Evolutionary conservation across 1,140 invertebrate genomes (phyloP).

Genomic region (Radopholus similis): DNA sequence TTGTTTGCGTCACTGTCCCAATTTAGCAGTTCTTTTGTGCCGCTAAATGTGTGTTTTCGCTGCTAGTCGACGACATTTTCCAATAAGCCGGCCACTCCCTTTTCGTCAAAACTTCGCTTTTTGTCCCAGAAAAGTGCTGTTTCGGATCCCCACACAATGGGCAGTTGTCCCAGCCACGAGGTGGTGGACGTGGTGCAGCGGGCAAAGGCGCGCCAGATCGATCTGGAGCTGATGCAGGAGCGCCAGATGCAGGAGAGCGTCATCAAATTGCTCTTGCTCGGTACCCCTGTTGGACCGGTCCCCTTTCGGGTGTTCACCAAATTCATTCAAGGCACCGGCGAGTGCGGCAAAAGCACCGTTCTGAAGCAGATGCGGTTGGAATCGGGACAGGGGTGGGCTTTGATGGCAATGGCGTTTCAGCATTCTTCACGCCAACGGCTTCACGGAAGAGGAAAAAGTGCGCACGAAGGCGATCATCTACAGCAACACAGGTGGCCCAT

Average conservation of each 20-base stretch:
- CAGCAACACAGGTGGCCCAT: conserved; percentile 46
- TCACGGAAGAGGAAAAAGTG: conserved; percentile 43
- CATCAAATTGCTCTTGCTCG: conserved; percentile 53
- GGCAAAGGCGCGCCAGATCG: conserved; percentile 44
- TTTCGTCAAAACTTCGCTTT: too few species aligned
- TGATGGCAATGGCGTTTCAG: conserved; percentile 2
- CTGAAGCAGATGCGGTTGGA: conserved; percentile 59
- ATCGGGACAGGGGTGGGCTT: too few species aligned
- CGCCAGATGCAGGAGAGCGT: conserved; percentile 44
- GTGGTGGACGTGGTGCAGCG: conserved; percentile 45
- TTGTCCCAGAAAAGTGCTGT: too few species aligned
- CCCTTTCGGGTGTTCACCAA: not conserved
- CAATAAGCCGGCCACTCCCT: too few species aligned
- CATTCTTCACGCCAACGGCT: conserved; percentile 48
- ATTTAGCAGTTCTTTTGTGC: too few species aligned
- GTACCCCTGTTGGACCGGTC: conserved; percentile 25
- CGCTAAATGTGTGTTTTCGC: too few species aligned
- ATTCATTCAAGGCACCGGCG: conserved; percentile 48
- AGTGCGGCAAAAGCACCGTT: conserved; percentile 57
- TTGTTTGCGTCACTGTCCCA: too few species aligned
- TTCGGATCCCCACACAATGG: too few species aligned
- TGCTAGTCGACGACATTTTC: too few species aligned
- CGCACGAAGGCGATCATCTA: conserved; percentile 47
- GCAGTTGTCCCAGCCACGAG: conserved; percentile 47
- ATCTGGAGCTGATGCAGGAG: conserved; percentile 41